Evolutionary conservation across 2,888 invertebrate species (phyloP), one percentile per base, ranked within the genome.

Genomic region (Lasius platythorax): DNA sequence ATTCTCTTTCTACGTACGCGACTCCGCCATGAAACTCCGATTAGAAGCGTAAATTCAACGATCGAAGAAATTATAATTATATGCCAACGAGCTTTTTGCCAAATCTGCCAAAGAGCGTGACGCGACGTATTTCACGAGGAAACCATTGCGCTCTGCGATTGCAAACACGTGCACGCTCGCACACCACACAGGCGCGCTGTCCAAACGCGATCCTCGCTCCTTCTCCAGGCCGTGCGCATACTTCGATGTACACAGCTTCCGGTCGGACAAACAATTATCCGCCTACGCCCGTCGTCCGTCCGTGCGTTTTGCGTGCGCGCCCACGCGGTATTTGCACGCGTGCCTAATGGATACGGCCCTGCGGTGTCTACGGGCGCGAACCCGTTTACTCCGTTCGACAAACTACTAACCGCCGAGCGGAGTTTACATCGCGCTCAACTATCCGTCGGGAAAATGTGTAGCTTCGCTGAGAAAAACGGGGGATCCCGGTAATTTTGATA

Each of bases 381-480:
- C 8, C n/a, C 40, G 75, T 84, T 70, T 66, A 74, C 78, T 83
- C 58, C 70, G 56, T 33, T 63, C 88, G 78, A 88, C 87, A 81
- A 87, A 86, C 85, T 72, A 70, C 15, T 72, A 46, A 70, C 56
- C 58, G 50, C 68, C 23, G 74, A 79, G 28, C 50, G 28, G 33
- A 56, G 43, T 76, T 70, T 66, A 30, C 43, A 76, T 91, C 95
- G 96, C 97, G 97, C 33, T 58, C 33, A 33, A 37, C 18, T 50
- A 61, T 56, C 72, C 73, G 11, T 15, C 46, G 61, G 15, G 30
- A 43, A 72, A 72, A 72, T 78, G 68, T 68, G 9, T 46, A 61
- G 37, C 46, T 72, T 61, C 28, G 33, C 23, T n/a, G 72, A 43
- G 33, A 6, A 58, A 23, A 58, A 46, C 43, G 18, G 43, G 23